Conservation (phyloP, 2,113 vertebrate species). For the Diglossa brunneiventris region DNA sequence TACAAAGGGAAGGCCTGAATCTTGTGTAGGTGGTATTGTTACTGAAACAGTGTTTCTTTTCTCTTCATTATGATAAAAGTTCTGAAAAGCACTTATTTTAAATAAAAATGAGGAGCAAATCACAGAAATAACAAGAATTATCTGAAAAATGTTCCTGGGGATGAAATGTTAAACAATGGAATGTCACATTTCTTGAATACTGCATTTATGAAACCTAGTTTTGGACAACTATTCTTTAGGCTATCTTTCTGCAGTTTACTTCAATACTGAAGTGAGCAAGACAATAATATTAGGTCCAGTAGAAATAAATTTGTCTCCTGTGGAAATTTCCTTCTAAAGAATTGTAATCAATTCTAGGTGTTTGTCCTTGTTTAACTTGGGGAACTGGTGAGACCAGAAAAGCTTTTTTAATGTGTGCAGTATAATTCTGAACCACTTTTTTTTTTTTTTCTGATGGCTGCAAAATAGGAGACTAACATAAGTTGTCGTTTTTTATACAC, state of each 20-base stretch:
- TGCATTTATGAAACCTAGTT: not conserved
- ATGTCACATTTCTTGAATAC: not conserved
- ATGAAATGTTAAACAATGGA: not conserved
- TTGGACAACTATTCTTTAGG: not conserved
- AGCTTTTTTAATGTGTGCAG: not conserved
- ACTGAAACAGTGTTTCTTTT: not conserved
- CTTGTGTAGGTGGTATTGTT: not conserved
- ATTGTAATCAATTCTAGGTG: not conserved
- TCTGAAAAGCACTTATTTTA: not conserved
- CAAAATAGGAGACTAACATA: not conserved
- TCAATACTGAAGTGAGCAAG: not conserved
- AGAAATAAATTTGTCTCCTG: not conserved
- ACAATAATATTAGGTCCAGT: not conserved
- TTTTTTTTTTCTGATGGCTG: not conserved
- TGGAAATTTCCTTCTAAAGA: not conserved
- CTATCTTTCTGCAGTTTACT: not conserved
- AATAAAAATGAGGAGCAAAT: not conserved
- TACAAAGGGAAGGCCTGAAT: not conserved
- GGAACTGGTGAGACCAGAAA: not conserved
- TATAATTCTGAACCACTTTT: not conserved
- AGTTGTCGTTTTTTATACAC: not conserved
- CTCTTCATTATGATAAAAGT: not conserved
- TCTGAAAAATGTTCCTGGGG: not conserved
- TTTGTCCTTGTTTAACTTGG: not conserved
- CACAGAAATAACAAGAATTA: not conserved